Conservation (phyloP, 2,113 vertebrate genomes). For the Cololabis saira region DNA sequence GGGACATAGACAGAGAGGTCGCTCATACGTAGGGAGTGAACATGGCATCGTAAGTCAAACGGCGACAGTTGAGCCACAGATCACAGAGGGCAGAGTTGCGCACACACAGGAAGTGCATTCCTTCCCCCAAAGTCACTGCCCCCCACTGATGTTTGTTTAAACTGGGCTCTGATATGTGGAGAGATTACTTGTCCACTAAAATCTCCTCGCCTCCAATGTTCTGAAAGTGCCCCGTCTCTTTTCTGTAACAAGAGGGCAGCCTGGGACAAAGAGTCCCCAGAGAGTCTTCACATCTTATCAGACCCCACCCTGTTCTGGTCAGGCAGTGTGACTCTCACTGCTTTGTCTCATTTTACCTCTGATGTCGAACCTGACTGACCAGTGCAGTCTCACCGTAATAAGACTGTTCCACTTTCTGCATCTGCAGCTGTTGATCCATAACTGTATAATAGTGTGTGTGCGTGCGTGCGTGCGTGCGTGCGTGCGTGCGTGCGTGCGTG, state of each 20-base stretch:
- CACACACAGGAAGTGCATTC: constrained; percentile 87
- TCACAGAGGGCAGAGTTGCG: constrained; percentile 74
- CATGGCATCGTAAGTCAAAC: constrained; percentile 65
- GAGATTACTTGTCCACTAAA: constrained; percentile 78
- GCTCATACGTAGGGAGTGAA: constrained; percentile 58
- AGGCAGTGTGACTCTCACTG: constrained; percentile 27
- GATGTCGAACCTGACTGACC: constrained; percentile 36
- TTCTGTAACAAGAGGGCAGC: constrained; percentile 45
- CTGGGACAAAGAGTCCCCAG: constrained; percentile 49
- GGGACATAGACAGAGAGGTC: constrained; percentile 39
- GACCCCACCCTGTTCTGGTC: constrained; percentile 34
- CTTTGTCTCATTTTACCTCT: constrained; percentile 57
- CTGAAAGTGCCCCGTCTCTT: constrained; percentile 38
- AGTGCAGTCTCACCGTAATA: too few species aligned
- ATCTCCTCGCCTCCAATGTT: constrained; percentile 49
- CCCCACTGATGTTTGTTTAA: constrained; percentile 84
- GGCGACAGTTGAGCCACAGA: constrained; percentile 70
- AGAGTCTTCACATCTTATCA: constrained; percentile 52
- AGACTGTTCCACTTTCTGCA: background rate
- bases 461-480: background rate
- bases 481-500: background rate
- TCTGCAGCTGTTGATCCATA: background rate
- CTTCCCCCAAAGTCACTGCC: constrained; percentile 85
- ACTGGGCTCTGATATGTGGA: constrained; percentile 79
- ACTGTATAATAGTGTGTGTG: too few species aligned